Conservation (phyloP, 2,888 invertebrate species). For the Ophion costatus region DNA sequence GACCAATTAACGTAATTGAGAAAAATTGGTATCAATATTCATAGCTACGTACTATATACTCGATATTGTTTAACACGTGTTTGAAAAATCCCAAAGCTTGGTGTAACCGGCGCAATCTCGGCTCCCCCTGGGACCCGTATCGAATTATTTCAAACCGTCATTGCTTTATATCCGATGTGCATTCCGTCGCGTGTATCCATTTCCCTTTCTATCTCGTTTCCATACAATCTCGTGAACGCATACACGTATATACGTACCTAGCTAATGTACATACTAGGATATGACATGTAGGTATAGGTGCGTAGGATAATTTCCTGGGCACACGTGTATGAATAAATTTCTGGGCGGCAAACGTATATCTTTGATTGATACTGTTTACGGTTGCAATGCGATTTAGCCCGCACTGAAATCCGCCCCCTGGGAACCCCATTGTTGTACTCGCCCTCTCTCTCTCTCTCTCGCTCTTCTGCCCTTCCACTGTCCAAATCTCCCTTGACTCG, state of each 20-base stretch:
- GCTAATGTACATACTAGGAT: not conserved
- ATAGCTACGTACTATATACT: no score
- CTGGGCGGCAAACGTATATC: conserved; percentile 56
- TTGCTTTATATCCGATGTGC: conserved; percentile 51
- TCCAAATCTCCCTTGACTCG: not conserved
- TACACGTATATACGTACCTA: not conserved
- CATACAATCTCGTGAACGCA: conserved; percentile 5
- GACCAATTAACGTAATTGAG: no score
- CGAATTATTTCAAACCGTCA: conserved; percentile 49
- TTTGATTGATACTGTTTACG: conserved; percentile 66
- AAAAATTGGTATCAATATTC: no score
- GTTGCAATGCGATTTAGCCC: conserved; percentile 59
- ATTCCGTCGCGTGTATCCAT: conserved; percentile 43
- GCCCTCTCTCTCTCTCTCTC: not conserved
- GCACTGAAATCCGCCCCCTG: conserved; percentile 30
- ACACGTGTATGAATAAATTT: conserved; percentile 59
- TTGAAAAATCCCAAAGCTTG: not conserved
- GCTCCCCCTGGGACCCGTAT: conserved; percentile 30
- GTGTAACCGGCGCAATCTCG: not conserved
- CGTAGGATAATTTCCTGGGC: conserved; percentile 20
- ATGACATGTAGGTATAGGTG: not conserved
- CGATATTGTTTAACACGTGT: not conserved
- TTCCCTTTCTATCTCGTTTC: conserved; percentile 50
- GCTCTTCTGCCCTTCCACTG: not conserved
- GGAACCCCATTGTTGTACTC: conserved; percentile 25